Conservation (phyloP, 2,888 invertebrate species). For the Teleogryllus oceanicus region DNA sequence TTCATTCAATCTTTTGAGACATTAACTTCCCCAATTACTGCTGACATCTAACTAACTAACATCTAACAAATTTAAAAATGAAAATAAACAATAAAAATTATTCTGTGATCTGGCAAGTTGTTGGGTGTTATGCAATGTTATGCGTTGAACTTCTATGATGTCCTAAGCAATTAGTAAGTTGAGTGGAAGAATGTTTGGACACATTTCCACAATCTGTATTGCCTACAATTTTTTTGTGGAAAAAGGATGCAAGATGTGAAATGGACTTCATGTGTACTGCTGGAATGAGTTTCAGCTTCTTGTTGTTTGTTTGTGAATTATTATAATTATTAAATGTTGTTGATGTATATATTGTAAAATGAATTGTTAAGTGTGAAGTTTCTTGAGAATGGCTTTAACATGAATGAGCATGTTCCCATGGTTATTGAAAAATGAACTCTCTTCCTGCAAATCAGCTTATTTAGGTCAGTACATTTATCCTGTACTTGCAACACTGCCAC, state of each 20-base stretch:
- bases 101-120: neutral
- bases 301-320: constrained; percentile 2
- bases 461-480: constrained; percentile 8
- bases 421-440: neutral
- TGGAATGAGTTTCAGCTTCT: constrained; percentile 10
- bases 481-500: constrained; percentile 18
- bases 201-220: neutral
- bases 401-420: neutral
- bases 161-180: neutral
- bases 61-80: too few relatives aligned
- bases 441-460: neutral
- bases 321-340: neutral
- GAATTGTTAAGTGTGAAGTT: constrained; percentile 18
- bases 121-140: neutral
- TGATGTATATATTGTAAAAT: constrained; percentile 1
- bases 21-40: too few relatives aligned
- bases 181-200: neutral
- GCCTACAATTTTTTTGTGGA: neutral
- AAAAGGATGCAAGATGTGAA: neutral
- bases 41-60: too few relatives aligned
- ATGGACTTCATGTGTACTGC: constrained; percentile 1
- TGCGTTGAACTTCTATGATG: neutral
- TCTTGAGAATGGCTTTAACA: constrained; percentile 9
- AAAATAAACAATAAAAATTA: too few relatives aligned
- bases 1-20: too few relatives aligned